These are phyloP conservation scores for Dasysyrphus albostriatus DNA, from an alignment of 2,888 invertebrate species.

Conservation along the genomic window DNA sequence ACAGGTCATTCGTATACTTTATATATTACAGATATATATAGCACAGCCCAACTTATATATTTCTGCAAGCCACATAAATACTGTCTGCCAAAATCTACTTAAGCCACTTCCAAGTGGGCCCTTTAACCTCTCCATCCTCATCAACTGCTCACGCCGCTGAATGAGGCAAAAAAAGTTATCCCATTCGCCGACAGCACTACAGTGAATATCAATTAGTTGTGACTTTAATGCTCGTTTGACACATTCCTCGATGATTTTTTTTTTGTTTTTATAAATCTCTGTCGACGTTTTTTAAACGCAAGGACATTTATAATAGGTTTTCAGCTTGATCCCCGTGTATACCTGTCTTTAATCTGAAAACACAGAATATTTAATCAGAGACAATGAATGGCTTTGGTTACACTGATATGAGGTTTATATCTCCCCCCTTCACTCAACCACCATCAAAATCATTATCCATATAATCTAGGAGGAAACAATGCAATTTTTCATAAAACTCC, in stretches of 20 bases:
- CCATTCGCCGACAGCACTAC: constrained; percentile 22
- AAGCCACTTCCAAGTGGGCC: not conserved
- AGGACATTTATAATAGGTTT: constrained; percentile 17
- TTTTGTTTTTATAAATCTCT: constrained; percentile 43
- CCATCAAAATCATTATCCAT: not conserved
- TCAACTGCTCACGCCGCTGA: not conserved
- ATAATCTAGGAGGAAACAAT: not conserved
- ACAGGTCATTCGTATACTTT: no score
- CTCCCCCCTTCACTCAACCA: not conserved
- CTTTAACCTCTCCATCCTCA: not conserved
- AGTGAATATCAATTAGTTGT: constrained; percentile 41
- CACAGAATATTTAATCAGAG: constrained; percentile 26
- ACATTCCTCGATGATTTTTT: constrained; percentile 12
- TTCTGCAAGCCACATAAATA: constrained; percentile 1
- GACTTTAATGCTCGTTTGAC: constrained; percentile 16
- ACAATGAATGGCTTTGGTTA: constrained; percentile 7
- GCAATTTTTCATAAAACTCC: constrained; percentile 1
- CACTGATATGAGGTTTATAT: not conserved
- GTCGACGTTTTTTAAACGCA: not conserved
- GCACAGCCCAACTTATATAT: not conserved
- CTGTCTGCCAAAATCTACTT: constrained; percentile 8
- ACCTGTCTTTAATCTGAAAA: not conserved
- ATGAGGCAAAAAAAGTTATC: constrained; percentile 1
- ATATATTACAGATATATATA: not conserved
- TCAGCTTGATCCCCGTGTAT: no score